Percentiles rank a stretch among this genome's conserved stretches.
phyloP scores from a whole-genome alignment of 2,888 invertebrate genomes.

The Apotomis turbidana region DNA sequence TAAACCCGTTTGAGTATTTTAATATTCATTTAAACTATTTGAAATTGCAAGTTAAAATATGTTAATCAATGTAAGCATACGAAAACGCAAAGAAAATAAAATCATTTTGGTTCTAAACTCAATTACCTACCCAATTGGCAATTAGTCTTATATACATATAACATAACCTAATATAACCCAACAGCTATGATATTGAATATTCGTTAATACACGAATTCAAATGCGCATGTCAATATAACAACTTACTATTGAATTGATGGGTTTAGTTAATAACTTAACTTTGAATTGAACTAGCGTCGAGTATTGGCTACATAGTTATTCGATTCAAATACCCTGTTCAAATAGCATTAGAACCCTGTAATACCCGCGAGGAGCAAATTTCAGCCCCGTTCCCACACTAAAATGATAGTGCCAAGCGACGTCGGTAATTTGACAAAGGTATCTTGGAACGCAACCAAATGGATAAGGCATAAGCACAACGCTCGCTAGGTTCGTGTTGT shows the following conservation, averaged over 20 bases:
- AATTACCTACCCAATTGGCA: too few species aligned
- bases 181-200: not conserved
- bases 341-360: conserved; percentile 29
- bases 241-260: not conserved
- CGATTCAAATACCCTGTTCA: conserved; percentile 21
- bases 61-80: too few species aligned
- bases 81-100: too few species aligned
- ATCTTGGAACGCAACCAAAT: conserved; percentile 60
- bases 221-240: not conserved
- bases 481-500: conserved; percentile 10
- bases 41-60: too few species aligned
- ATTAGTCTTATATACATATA: too few species aligned
- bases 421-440: conserved; percentile 60
- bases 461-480: conserved; percentile 48
- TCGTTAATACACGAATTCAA: not conserved
- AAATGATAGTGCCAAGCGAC: conserved; percentile 42
- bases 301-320: conserved; percentile 11
- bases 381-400: conserved; percentile 27
- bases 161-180: too few species aligned
- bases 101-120: too few species aligned
- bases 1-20: too few species aligned
- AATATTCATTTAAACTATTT: too few species aligned
- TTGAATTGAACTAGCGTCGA: not conserved
- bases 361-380: conserved; percentile 31
- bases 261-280: not conserved